Conservation (phyloP, 2,113 vertebrate species). For the Halichoerus grypus region DNA sequence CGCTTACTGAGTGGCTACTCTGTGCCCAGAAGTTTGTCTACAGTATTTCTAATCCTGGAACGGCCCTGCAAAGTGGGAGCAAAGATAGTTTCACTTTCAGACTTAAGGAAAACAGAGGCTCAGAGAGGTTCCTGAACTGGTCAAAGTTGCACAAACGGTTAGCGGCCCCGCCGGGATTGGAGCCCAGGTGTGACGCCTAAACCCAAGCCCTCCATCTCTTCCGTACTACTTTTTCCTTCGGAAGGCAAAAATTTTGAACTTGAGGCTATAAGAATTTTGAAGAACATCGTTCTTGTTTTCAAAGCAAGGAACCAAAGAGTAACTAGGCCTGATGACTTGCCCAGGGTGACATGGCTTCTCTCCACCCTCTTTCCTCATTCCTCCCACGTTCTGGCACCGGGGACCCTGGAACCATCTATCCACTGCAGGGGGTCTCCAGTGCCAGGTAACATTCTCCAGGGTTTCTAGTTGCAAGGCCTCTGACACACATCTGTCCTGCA, state of each 20-base stretch:
- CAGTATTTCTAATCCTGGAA: not conserved
- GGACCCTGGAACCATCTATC: not conserved
- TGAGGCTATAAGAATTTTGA: not conserved
- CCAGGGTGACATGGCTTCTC: not conserved
- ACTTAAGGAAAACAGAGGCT: conserved; percentile 25
- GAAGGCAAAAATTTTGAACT: not conserved
- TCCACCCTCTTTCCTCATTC: not conserved
- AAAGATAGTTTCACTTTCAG: conserved; percentile 39
- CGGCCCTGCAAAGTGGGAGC: not conserved
- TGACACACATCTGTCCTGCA: not conserved
- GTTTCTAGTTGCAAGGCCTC: not conserved
- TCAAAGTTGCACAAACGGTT: not conserved
- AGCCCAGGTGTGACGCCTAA: not conserved
- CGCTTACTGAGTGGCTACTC: not conserved
- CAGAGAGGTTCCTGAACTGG: not conserved
- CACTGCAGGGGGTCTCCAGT: not conserved
- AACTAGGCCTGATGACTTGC: not conserved
- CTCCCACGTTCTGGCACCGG: not conserved
- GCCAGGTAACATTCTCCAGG: not conserved
- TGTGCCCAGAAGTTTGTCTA: not conserved
- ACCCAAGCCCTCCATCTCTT: not conserved
- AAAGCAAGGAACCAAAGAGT: not conserved
- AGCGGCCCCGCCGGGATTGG: not conserved
- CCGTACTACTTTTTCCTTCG: not conserved
- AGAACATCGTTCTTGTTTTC: conserved; percentile 16